Conservation (phyloP, 2,888 invertebrate genomes). For the Limnephilus lunatus region DNA sequence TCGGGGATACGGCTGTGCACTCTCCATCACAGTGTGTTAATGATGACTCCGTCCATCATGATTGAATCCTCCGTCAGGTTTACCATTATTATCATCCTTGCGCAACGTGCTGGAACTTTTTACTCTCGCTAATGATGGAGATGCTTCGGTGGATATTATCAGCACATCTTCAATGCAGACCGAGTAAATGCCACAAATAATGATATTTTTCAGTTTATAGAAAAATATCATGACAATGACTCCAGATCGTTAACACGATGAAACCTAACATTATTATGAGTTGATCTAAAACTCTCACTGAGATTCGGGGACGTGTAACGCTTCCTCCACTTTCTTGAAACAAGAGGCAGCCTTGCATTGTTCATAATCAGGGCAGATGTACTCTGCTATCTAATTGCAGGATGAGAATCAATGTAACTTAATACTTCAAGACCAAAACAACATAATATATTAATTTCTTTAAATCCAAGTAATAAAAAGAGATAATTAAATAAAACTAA, state of each 20-base stretch:
- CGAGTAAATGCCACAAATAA: not conserved
- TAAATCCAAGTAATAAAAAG: too few species aligned
- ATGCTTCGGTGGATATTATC: constrained; percentile 8
- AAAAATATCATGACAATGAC: not conserved
- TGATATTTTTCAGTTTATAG: not conserved
- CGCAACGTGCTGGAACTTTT: not conserved
- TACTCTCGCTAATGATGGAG: constrained; percentile 17
- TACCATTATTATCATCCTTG: constrained; percentile 15
- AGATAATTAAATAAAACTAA: too few species aligned
- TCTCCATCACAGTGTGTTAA: not conserved
- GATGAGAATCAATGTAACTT: too few species aligned
- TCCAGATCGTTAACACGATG: not conserved
- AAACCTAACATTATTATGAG: not conserved
- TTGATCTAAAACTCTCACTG: not conserved
- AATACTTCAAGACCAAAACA: too few species aligned
- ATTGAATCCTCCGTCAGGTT: not conserved
- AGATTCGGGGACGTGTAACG: not conserved
- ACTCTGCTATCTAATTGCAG: too few species aligned
- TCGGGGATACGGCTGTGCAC: not conserved
- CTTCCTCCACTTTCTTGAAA: too few species aligned
- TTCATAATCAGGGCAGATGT: not conserved
- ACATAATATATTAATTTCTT: too few species aligned
- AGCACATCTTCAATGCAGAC: not conserved
- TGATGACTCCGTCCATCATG: not conserved
- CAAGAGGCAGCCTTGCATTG: not conserved